Conservation (phyloP, 1,140 invertebrate genomes). For the Diorhabda carinulata region DNA sequence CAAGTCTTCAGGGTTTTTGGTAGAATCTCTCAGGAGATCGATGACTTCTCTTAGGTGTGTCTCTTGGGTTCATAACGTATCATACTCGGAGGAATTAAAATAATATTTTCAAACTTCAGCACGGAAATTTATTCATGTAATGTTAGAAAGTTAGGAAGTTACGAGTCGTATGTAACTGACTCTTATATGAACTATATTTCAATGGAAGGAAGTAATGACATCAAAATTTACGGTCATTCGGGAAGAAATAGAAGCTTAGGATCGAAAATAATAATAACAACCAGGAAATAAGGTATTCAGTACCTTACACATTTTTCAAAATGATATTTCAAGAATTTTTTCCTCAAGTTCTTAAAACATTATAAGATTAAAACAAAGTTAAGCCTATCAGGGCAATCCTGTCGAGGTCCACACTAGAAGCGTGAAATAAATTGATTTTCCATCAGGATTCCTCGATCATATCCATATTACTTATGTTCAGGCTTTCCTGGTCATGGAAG, state of each 20-base stretch:
- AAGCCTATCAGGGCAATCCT: too few species aligned
- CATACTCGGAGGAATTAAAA: slow-evolving; percentile 33
- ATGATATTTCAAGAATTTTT: too few species aligned
- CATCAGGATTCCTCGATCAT: too few species aligned
- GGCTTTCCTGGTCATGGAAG: too few species aligned
- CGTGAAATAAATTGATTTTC: too few species aligned
- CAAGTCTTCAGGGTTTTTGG: slow-evolving; percentile 41
- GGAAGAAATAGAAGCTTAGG: background rate
- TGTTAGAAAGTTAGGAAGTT: slow-evolving; percentile 1
- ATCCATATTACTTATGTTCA: too few species aligned
- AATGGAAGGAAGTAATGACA: background rate
- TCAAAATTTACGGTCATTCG: background rate
- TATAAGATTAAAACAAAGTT: too few species aligned
- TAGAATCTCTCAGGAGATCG: slow-evolving; percentile 30
- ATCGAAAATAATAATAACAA: too few species aligned
- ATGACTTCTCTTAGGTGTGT: slow-evolving; percentile 20
- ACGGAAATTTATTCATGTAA: slow-evolving; percentile 17
- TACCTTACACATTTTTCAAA: too few species aligned
- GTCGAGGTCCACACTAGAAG: too few species aligned
- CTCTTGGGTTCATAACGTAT: slow-evolving; percentile 20
- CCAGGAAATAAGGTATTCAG: too few species aligned
- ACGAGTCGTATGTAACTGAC: background rate
- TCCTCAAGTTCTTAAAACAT: too few species aligned
- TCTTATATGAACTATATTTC: background rate
- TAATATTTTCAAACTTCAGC: slow-evolving; percentile 28